phyloP scores from a whole-genome alignment of 2,888 invertebrate species.

The Amorpha juglandis region DNA sequence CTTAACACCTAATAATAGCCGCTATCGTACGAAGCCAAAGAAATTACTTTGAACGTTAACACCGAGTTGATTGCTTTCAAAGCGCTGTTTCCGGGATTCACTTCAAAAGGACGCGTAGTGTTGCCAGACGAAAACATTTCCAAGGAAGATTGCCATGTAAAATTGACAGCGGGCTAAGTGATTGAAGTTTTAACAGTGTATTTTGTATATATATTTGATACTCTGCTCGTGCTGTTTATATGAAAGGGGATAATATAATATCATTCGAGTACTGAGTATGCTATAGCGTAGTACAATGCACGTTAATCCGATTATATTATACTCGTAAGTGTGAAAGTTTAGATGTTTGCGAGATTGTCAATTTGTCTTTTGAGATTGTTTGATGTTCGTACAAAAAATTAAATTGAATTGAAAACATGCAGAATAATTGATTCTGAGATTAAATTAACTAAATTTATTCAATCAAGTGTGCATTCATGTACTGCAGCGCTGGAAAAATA shows the following conservation, averaged over 20 bases:
- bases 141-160: conserved; percentile 5
- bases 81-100: conserved; percentile 61
- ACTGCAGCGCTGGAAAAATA: conserved; percentile 46
- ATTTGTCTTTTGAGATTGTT: no score
- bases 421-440: conserved; percentile 60
- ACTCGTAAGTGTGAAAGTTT: no score
- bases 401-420: conserved; percentile 69
- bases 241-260: no score
- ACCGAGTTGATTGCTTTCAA: conserved; percentile 71
- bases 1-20: conserved; percentile 48
- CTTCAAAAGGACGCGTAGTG: conserved; percentile 59
- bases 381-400: no score
- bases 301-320: no score
- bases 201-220: neutral
- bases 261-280: no score
- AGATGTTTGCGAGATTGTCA: no score
- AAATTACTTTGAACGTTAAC: conserved; percentile 72
- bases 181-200: neutral
- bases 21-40: conserved; percentile 60
- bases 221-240: neutral
- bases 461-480: conserved; percentile 68
- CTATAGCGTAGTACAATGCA: no score
- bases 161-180: neutral
- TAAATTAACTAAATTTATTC: conserved; percentile 71
- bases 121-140: conserved; percentile 44